Evolutionary conservation across 1,140 invertebrate genomes (phyloP).

Genomic region (Lepeophtheirus salmonis): DNA sequence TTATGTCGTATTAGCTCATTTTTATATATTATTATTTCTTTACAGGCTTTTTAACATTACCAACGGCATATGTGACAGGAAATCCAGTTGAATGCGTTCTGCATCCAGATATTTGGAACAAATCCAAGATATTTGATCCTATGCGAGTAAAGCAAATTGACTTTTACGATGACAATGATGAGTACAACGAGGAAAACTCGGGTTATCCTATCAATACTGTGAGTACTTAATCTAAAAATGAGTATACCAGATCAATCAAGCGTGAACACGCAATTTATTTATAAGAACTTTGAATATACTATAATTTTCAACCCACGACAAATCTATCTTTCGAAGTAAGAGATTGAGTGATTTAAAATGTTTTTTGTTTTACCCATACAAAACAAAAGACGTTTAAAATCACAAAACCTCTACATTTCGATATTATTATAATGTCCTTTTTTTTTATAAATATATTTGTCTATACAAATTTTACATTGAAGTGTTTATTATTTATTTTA

Average conservation of each 20-base stretch:
- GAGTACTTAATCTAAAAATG: no score
- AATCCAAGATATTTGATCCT: slow-evolving; percentile 10
- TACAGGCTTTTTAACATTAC: slow-evolving; percentile 15
- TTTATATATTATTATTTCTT: neutral
- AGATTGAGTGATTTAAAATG: no score
- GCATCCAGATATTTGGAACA: slow-evolving; percentile 16
- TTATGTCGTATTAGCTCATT: no score
- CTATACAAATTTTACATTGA: no score
- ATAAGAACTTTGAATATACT: no score
- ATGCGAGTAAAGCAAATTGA: neutral
- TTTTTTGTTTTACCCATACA: no score
- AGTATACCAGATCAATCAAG: no score
- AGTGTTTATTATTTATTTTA: no score
- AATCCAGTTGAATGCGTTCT: slow-evolving; percentile 16
- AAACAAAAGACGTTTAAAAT: neutral
- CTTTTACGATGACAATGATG: neutral
- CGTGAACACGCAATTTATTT: no score
- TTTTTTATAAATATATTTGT: slow-evolving; percentile 1
- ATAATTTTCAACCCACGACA: no score
- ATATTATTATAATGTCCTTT: neutral
- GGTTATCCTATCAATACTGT: neutral
- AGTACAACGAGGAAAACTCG: neutral
- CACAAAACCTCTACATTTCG: neutral
- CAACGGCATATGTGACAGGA: slow-evolving; percentile 16
- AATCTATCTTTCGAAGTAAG: no score